Evolutionary conservation across 2,797 vertebrate genomes (phyloP), one percentile per base, ranked within the genome.

Genomic region (Pseudochaenichthys georgianus): DNA sequence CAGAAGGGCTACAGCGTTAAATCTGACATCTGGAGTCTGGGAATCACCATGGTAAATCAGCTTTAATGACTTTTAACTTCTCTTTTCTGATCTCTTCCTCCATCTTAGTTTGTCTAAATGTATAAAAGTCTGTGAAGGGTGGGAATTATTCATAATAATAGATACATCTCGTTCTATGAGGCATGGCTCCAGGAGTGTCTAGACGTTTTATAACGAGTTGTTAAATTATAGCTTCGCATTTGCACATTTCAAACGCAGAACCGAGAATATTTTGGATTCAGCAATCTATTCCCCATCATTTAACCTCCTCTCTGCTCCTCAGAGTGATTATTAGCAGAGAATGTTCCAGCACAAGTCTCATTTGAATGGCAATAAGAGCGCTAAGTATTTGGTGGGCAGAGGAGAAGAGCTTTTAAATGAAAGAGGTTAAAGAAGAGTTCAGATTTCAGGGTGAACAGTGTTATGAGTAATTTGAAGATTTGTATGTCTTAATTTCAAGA

Each of bases 1-100:
- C 97, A 99, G 95, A 99, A 98, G 83, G 98, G 98, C 9, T 99
- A 99, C 95, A 99, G 96, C 3, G 97, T 99, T 84, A 99, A 98
- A 85, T 99, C 98, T 0, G 98, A 99, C 92, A 99, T 99, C 90
- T 99, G 98, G 98, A 99, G 97, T 93, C 94, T 99, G 92, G 98
- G 98, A 58, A 99, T 99, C 91, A 99, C 97, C 0, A 97, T 99
- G 97, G 97, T 98, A 94, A 4, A 75, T 78, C 6, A 2, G 13
- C 23, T n/a, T 51, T 59, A 9, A 52, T 5, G 1, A 1, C 31
- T 34, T 31, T 13, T n/a, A 3, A 3, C 15, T 23, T n/a, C 54
- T 69, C 15, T 10, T 31, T 42, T 62, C 13, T 69, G 4, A 17
- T 52, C 55, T 17, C 3, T 46, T 45, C 54, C 16, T 31, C 16